These are phyloP conservation scores for Drosophila hawaiiensis DNA, from an alignment of 2,888 invertebrate genomes.

Conservation along the genomic window DNA sequence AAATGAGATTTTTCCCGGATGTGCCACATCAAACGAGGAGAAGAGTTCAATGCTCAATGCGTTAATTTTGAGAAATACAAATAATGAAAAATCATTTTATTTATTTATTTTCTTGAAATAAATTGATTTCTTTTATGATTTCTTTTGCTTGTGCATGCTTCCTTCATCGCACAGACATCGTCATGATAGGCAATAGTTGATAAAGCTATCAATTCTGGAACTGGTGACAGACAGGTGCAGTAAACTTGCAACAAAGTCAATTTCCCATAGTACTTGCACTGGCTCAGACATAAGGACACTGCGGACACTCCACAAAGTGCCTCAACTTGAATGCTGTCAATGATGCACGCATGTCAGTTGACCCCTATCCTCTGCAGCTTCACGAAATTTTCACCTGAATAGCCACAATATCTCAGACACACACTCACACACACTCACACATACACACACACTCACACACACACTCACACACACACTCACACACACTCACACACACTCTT, in stretches of 20 bases:
- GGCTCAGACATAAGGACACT: background rate
- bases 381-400: background rate
- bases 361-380: background rate
- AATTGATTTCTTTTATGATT: background rate
- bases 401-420: background rate
- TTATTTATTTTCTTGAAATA: background rate
- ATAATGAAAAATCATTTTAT: background rate
- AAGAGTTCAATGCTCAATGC: background rate
- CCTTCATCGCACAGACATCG: background rate
- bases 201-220: background rate
- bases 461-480: background rate
- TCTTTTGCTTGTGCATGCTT: background rate
- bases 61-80: background rate
- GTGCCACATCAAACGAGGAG: background rate
- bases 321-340: background rate
- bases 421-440: background rate
- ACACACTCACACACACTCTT: background rate
- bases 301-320: background rate
- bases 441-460: background rate
- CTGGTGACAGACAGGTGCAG: background rate
- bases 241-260: background rate
- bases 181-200: background rate
- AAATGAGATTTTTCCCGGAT: too few relatives aligned
- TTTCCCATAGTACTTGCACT: background rate
- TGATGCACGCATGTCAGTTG: background rate